Evolutionary conservation across 1,140 invertebrate species (phyloP).

Genomic region (Panagrolaimus sp.): DNA sequence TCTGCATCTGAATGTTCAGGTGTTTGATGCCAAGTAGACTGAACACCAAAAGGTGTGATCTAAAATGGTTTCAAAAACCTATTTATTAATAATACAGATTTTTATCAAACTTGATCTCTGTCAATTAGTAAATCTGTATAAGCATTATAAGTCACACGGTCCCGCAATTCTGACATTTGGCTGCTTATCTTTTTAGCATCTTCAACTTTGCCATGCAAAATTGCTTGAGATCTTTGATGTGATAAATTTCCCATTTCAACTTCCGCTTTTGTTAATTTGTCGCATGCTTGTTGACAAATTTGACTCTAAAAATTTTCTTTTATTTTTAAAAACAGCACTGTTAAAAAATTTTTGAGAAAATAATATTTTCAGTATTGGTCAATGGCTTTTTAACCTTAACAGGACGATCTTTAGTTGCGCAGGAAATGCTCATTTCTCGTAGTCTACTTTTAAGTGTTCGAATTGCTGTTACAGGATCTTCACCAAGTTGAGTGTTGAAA

Average conservation of each 20-base stretch:
- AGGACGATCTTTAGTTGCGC: neutral
- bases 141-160: neutral
- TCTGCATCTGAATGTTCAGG: neutral
- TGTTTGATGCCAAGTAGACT: neutral
- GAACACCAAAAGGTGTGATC: neutral
- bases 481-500: slow-evolving; percentile 9
- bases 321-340: neutral
- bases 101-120: neutral
- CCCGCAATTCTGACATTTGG: neutral
- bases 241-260: neutral
- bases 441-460: slow-evolving; percentile 1
- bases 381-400: neutral
- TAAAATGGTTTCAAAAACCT: slow-evolving; percentile 4
- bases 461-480: slow-evolving; percentile 10
- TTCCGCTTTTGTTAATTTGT: slow-evolving; percentile 1
- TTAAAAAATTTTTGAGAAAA: neutral
- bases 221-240: slow-evolving; percentile 10
- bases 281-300: slow-evolving; percentile 13
- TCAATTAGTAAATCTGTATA: slow-evolving; percentile 11
- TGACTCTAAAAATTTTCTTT: slow-evolving; percentile 7
- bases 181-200: slow-evolving; percentile 8
- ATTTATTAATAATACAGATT: neutral
- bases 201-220: neutral
- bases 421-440: neutral
- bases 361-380: neutral